A percentile compares a stretch with the other conserved stretches of the same genome.
Evolutionary conservation across 37 sponge, comb jelly and placozoan species (phyloP).

Genomic region (Petrosia ficiformis): DNA sequence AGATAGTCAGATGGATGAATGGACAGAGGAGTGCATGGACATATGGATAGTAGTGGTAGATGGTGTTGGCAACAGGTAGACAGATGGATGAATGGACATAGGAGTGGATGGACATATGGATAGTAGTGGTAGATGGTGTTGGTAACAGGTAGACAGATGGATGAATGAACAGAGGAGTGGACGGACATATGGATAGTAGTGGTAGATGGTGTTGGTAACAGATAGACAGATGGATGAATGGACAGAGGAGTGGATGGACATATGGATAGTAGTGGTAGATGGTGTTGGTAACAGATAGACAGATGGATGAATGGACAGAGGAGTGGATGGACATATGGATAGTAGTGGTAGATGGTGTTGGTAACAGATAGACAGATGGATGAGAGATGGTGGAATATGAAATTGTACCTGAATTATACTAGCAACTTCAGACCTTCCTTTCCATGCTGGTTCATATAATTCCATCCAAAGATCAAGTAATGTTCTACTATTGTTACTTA

Average conservation of each 20-base stretch:
- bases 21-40: too few relatives aligned
- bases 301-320: neutral
- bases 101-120: neutral
- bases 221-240: neutral
- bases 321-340: neutral
- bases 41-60: too few relatives aligned
- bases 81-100: neutral
- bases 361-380: constrained; percentile 10
- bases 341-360: constrained; percentile 2
- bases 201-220: too few relatives aligned
- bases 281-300: neutral
- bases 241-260: neutral
- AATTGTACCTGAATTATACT: neutral
- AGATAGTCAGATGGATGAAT: too few relatives aligned
- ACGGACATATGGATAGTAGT: constrained; percentile 2
- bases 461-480: constrained; percentile 2
- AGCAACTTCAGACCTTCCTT: constrained; percentile 10
- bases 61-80: neutral
- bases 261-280: too few relatives aligned
- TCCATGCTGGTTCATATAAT: constrained; percentile 49
- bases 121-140: too few relatives aligned
- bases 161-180: neutral
- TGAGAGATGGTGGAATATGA: too few relatives aligned
- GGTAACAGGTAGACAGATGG: neutral
- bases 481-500: neutral